Base-by-base conservation (phyloP, 2,113 vertebrate genomes). In the Talpa occidentalis region DNA sequence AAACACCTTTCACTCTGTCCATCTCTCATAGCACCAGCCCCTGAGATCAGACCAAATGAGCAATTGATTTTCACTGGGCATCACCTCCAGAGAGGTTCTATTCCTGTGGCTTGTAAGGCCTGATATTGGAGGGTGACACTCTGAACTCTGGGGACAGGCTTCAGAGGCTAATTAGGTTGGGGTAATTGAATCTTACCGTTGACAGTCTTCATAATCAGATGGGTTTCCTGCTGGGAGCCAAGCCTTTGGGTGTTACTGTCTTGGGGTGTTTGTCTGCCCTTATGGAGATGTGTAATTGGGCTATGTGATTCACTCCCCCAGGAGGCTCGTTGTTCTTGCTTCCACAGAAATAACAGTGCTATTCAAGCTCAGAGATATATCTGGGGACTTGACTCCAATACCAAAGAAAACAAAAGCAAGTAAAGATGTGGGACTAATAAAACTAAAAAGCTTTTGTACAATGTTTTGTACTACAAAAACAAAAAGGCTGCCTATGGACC, bases 141-240 rank as follows among this genome's bases (percentile, higher is more conserved):
- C n/a, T 83, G 59, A 70, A 15, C 74, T 62, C 83, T 81, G 42
- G 85, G 74, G 66, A 84, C 40, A 74, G 72, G 28, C 30, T 94
- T 94, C 72, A 32, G 64, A 26, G 60, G 47, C 42, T 40, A 92
- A 81, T 94, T 92, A 94, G 59, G 17, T 44, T 16, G 52, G 37
- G 44, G 40, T 96, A 88, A 94, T 88, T 93, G 83, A 94, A 92
- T 5, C 14, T 19, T 82, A 74, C 44, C 76, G 15, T 37, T 80
- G 59, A 44, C 64, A 94, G 42, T 92, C 77, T 93, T 81, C 40
- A 54, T 90, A n/a, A 95, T 88, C n/a, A 94, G 80, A 80, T 17
- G 37, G 64, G 30, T 78, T 88, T 91, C 22, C 92, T 84, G 78
- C 59, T 70, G 83, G 44, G 49, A 93, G 6, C 30, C 35, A 60